Evolutionary conservation across 2,797 vertebrate species (phyloP), one percentile per base, ranked within the genome.

Genomic region (Tympanoctomys barrerae): DNA sequence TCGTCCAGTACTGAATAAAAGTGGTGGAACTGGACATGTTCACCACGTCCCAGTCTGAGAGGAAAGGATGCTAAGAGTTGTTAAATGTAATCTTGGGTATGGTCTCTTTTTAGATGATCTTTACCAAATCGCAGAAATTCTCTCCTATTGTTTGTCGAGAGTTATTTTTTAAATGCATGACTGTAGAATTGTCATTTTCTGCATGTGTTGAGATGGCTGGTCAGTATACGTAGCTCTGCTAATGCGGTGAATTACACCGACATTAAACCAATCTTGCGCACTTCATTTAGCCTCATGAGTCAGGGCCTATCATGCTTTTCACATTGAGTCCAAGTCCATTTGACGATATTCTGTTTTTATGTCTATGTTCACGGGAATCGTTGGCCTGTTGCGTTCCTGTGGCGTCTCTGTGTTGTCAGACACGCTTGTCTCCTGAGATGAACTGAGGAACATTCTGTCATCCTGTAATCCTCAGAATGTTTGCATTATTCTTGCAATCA

Each of bases 121-220:
- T 90, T 36, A 84, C 83, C 57, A 84, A 26, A 79, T 2, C 13
- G 16, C 36, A 81, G 82, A 64, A 82, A 84, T 62, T 57, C 19
- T 46, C 57, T 80, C 66, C 77, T n/a, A 49, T 33, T 71, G 22
- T 57, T 82, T 54, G 26, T 36, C 64, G 68, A 62, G 49, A 62
- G 31, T 70, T 62, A 39, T 73, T 78, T 73, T 73, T 77, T 19
- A 0, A 77, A 73, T 42, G 36, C 87, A 83, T 84, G n/a, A 39
- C 6, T 54, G 64, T 33, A 80, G 49, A 88, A 84, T 68, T 61
- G 39, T 54, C 39, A 79, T 92, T 79, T 90, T 90, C 71, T 79
- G 42, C 80, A 77, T 73, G 79, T 90, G 77, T 84, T 96, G 82
- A 90, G 75, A 92, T 83, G 82, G 89, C 75, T 84, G 78, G 82